Evolutionary conservation across 2,888 invertebrate species (phyloP), one percentile per base, ranked within the genome.

Genomic region (Spilarctia lutea): DNA sequence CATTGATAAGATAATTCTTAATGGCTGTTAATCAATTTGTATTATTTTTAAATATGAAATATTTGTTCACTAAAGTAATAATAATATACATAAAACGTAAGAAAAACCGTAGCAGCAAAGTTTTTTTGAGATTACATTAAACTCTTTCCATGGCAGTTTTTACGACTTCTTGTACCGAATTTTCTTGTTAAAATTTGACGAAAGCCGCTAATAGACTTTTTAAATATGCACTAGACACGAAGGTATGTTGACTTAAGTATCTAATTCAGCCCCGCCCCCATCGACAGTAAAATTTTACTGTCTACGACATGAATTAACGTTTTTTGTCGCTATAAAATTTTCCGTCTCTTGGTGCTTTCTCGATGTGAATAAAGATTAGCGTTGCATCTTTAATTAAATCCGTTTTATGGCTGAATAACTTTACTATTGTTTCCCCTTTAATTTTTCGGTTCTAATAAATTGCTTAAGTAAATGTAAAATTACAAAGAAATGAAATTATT

Each of bases 321-420:
- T 87, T 85, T 87, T 84, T 83, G 79, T 80, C 80, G 84, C 83
- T 76, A 85, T 85, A 84, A 84, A 83, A 86, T 81, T 85, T 81
- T 86, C 85, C 82, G 78, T 83, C 81, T 84, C 82, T 75, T 76
- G 68, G 76, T 75, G 79, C 79, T 79, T 86, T 82, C 83, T 81
- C 81, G 85, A 84, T 86, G 85, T 78, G 87, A 88, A 85, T 84
- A 80, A 82, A 89, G 90, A 91, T 89, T 89, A 88, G 85, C 87
- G 83, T 85, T 89, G 89, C 90, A 90, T 91, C 88, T 91, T 89
- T 90, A 91, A 91, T 91, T 91, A 90, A 90, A 89, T 85, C 85
- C 84, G 86, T 80, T 84, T 84, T 83, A 85, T 80, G 79, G 77
- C 71, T 81, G 73, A 74, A 78, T 83, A 79, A 77, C 75, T 85